Percentiles rank a stretch among this genome's conserved stretches.
phyloP scores from a whole-genome alignment of 2,113 vertebrate species.

The Dromaius novaehollandiae region DNA sequence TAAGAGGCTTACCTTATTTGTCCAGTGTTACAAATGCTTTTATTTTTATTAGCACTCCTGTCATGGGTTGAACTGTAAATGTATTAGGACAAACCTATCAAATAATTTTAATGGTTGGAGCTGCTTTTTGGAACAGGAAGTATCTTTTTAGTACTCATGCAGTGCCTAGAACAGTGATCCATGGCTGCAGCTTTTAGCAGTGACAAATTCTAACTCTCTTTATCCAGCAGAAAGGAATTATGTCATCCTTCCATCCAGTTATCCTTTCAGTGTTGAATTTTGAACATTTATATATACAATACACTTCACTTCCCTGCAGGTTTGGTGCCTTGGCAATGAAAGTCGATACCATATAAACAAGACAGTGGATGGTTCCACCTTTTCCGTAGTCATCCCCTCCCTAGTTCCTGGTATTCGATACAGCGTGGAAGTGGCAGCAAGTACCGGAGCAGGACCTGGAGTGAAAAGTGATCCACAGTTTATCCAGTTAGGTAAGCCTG shows the following conservation, averaged over 20 bases:
- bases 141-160: background rate
- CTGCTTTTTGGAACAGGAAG: background rate
- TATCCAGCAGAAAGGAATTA: background rate
- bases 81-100: background rate
- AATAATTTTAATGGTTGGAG: background rate
- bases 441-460: conserved; percentile 90
- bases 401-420: conserved; percentile 92
- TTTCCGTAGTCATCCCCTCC: conserved; percentile 89
- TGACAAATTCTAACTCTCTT: background rate
- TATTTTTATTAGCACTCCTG: conserved; percentile 25
- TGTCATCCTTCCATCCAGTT: background rate
- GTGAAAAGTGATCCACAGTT: conserved; percentile 91
- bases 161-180: background rate
- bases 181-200: background rate
- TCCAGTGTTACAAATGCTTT: background rate
- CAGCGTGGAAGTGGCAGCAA: conserved; percentile 93
- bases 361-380: conserved; percentile 89
- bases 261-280: background rate
- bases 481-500: conserved; percentile 91
- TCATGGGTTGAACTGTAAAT: background rate
- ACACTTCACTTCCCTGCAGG: conserved; percentile 69
- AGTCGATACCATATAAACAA: conserved; percentile 95
- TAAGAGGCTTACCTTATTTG: background rate
- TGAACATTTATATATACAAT: background rate
- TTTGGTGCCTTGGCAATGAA: conserved; percentile 98